Evolutionary conservation across 2,113 vertebrate species (phyloP), one percentile per base, ranked within the genome.

Genomic region (Salvelinus alpinus): DNA sequence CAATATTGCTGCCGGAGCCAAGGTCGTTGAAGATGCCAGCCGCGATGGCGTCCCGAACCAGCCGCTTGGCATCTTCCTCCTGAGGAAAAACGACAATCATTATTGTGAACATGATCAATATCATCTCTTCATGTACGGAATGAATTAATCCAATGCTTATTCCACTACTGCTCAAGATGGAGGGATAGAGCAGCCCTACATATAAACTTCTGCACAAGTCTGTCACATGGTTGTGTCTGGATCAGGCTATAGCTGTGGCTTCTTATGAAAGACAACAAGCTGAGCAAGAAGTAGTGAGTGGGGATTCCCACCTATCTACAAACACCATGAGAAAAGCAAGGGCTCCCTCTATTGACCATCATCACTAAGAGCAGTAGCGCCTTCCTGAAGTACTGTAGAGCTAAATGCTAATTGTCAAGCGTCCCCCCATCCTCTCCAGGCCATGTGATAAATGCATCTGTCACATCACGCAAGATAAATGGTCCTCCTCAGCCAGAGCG

Each of bases 1-100:
- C 97, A 0, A 99, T 96, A 90, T 99, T 99, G 80, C 96, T 99
- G 81, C 98, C 98, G 0, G 98, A 99, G 79, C 98, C 98, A 88
- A 99, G 91, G 74, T 99, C 98, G 0, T 97, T 99, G 85, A 94
- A 99, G 83, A 99, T 96, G 13, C 98, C 98, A 0, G 97, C 96
- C 3, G 96, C 94, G 1, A 99, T 99, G 71, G 96, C 98, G 0
- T 99, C 96, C 1, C 95, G 92, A 79, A 99, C 98, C 20, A 99
- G 89, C 79, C 83, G 89, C 82, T 98, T 99, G 76, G 98, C 97
- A 0, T 95, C 94, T 0, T 95, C 96, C 85, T 98, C 98, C 98
- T 99, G 65, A 5, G 3, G 59, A 12, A 27, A 57, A 14, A 47
- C 22, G 48, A n/a, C 5, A 22, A 22, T 68, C 69, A 47, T n/a